Percentiles rank a stretch among this genome's conserved stretches.
These are phyloP conservation scores for Chelon auratus DNA, from an alignment of 2,797 vertebrate species.

Conservation along the genomic window DNA sequence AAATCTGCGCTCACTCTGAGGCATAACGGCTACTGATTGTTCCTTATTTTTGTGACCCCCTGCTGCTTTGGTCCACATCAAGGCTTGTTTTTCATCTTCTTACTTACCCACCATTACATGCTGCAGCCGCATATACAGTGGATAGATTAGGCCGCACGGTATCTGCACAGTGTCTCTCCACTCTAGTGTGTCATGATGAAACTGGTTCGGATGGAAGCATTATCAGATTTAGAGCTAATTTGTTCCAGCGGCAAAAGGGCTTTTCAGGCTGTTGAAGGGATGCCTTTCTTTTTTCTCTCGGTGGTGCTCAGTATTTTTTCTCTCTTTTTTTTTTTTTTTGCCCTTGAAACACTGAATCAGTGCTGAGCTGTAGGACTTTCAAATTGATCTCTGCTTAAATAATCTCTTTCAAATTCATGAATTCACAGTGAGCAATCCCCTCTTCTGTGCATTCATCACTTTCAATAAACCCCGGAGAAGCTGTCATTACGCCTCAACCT, in stretches of 20 bases:
- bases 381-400: conserved; percentile 83
- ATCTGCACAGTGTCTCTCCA: conserved; percentile 50
- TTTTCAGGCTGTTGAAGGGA: conserved; percentile 61
- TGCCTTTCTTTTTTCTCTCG: conserved; percentile 35
- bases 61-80: conserved; percentile 63
- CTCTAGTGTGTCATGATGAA: conserved; percentile 63
- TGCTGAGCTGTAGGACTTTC: conserved; percentile 74
- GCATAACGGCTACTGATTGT: conserved; percentile 33
- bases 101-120: conserved; percentile 51
- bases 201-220: conserved; percentile 62
- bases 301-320: conserved; percentile 45
- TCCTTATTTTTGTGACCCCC: conserved; percentile 59
- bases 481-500: conserved; percentile 81
- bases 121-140: conserved; percentile 38
- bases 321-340: conserved; percentile 51
- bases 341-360: conserved; percentile 78
- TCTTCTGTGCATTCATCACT: conserved; percentile 81
- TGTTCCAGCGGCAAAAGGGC: conserved; percentile 67
- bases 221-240: conserved; percentile 78
- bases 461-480: conserved; percentile 84
- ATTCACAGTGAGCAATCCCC: conserved; percentile 77
- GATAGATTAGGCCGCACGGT: conserved; percentile 50
- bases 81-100: conserved; percentile 59
- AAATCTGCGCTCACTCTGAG: conserved; percentile 47
- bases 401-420: conserved; percentile 86